phyloP scores from a whole-genome alignment of 2,888 invertebrate genomes.

The Scelioninae gen. 1 region DNA sequence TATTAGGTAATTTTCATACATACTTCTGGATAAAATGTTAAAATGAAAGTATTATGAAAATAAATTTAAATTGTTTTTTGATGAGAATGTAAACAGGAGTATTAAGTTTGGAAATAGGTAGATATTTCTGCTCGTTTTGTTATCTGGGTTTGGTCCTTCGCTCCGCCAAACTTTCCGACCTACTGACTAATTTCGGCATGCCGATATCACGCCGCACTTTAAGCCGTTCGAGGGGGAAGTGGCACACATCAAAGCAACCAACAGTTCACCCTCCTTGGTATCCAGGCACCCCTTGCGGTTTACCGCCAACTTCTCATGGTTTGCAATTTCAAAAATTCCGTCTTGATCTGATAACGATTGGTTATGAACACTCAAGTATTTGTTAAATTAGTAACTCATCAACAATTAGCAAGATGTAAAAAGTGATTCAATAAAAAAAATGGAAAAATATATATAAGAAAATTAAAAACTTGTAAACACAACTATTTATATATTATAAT shows the following conservation, averaged over 20 bases:
- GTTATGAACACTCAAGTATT: no score
- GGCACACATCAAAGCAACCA: slow-evolving; percentile 25
- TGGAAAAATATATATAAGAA: no score
- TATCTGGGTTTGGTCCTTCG: slow-evolving; percentile 24
- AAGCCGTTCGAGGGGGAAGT: slow-evolving; percentile 37
- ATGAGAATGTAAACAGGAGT: no score
- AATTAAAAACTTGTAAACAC: no score
- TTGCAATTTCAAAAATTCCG: slow-evolving; percentile 24
- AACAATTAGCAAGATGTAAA: no score
- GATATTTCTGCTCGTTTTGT: slow-evolving; percentile 14
- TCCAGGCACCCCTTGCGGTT: slow-evolving; percentile 21
- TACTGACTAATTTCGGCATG: slow-evolving; percentile 25
- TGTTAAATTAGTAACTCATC: no score
- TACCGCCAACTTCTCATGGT: slow-evolving; percentile 28
- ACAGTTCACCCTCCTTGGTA: slow-evolving; percentile 14
- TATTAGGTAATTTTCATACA: no score
- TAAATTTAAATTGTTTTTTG: no score
- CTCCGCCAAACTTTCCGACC: slow-evolving; percentile 36
- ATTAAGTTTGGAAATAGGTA: background rate
- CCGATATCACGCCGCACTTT: slow-evolving; percentile 21
- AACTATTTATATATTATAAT: no score
- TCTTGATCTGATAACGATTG: background rate
- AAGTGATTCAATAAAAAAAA: no score
- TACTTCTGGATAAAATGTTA: no score
- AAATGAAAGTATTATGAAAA: no score